Conservation (phyloP, 2,797 vertebrate genomes). For the Huso huso region DNA sequence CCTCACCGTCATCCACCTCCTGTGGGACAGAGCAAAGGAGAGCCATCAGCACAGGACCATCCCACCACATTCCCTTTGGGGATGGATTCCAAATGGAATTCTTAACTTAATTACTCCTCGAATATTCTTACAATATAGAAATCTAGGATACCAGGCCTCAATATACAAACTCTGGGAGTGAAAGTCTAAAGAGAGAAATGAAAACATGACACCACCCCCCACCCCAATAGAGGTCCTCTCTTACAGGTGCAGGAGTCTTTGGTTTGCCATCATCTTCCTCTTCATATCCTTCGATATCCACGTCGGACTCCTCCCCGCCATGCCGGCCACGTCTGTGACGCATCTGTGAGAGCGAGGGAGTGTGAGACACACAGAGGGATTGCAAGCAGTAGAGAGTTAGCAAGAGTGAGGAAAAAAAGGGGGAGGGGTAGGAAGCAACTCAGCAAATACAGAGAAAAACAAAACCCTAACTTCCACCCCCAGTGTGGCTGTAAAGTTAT, state of each 20-base stretch:
- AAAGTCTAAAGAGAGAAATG: neutral
- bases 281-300: slow-evolving; percentile 92
- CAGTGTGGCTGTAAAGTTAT: no score
- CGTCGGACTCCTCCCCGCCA: slow-evolving; percentile 85
- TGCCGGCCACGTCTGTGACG: slow-evolving; percentile 67
- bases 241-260: slow-evolving; percentile 88
- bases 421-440: slow-evolving; percentile 2
- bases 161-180: neutral
- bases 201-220: neutral
- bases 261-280: slow-evolving; percentile 90
- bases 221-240: slow-evolving; percentile 18
- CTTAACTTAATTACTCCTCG: no score
- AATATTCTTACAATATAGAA: neutral
- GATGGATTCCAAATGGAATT: slow-evolving; percentile 5
- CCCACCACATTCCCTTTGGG: neutral
- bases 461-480: neutral
- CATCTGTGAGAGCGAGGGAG: slow-evolving; percentile 51
- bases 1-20: slow-evolving; percentile 76
- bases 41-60: neutral
- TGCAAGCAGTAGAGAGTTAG: neutral
- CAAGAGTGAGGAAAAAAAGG: neutral
- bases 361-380: slow-evolving; percentile 13
- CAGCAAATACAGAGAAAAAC: neutral
- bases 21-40: slow-evolving; percentile 27
- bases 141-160: neutral